Evolutionary conservation across 2,797 vertebrate genomes (phyloP), one percentile per base, ranked within the genome.

Genomic region (Lophotriccus pileatus): DNA sequence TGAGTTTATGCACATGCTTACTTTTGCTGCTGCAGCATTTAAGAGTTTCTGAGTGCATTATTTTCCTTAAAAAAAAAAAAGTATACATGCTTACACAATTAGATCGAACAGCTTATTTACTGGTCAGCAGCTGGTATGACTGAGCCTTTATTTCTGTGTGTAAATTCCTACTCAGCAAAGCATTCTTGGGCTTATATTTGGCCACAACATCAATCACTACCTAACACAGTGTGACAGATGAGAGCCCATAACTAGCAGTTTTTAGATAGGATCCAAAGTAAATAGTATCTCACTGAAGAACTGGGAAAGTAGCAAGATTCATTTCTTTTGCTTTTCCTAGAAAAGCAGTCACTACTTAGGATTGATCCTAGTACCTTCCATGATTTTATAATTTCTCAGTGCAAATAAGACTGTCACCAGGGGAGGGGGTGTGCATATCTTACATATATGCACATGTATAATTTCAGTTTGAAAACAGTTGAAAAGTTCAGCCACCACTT

Each of bases 141-240:
- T 68, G 52, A 47, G 50, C 7, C 20, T 7, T 12, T 44, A 2
- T 59, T 75, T 78, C 84, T 44, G 19, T 30, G 2, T 37, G 25
- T 23, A 84, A 89, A 55, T 3, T 23, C 10, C 10, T 25, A 62
- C 8, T n/a, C 58, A 74, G 43, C 12, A 79, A 70, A 76, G 20
- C 21, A 68, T 58, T 46, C n/a, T 32, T 84, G 14, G 7, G 11
- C 21, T 87, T 69, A 18, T 5, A 22, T 83, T 83, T 87, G 34
- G 36, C 37, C 21, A 34, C 64, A 56, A 25, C 2, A 5, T 80
- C 64, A 79, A 49, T n/a, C 41, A 50, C 22, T 78, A 59, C 49
- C 28, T 22, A 67, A 68, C 0, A 2, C 19, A 6, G 14, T 56
- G 67, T 53, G 22, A n/a, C 1, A 7, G 58, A 68, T 2, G 1